These are phyloP conservation scores for Callionymus lyra DNA, from an alignment of 2,113 vertebrate genomes.

Conservation along the genomic window DNA sequence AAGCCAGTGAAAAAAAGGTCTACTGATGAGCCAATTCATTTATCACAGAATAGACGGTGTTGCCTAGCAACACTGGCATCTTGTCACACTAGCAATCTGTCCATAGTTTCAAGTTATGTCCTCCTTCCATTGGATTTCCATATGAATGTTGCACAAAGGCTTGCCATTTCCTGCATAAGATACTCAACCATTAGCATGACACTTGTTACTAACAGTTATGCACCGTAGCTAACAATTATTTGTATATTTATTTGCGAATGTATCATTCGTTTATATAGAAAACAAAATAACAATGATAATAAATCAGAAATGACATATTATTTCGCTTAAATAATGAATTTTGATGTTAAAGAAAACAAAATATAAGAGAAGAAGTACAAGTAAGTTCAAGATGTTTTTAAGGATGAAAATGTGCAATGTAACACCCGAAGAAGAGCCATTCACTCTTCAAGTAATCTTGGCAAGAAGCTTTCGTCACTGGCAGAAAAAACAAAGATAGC, in stretches of 20 bases:
- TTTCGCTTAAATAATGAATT: background rate
- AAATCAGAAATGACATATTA: too few relatives aligned
- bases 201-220: constrained; percentile 39
- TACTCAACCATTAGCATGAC: constrained; percentile 11
- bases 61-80: constrained; percentile 46
- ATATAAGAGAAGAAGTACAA: too few relatives aligned
- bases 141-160: constrained; percentile 35
- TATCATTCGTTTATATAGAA: background rate
- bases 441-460: too few relatives aligned
- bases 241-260: constrained; percentile 11
- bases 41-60: constrained; percentile 46
- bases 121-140: constrained; percentile 14
- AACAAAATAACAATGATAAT: too few relatives aligned
- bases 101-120: constrained; percentile 20
- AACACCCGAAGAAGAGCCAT: too few relatives aligned
- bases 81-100: constrained; percentile 24
- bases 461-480: too few relatives aligned
- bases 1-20: too few relatives aligned
- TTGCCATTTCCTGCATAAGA: constrained; percentile 24
- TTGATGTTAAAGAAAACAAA: too few relatives aligned
- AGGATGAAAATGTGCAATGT: too few relatives aligned
- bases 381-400: too few relatives aligned
- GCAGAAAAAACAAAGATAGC: too few relatives aligned
- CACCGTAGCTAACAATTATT: constrained; percentile 21
- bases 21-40: constrained; percentile 27